Evolutionary conservation across 2,797 vertebrate species (phyloP).

Genomic region (Pseudotriccus pelzelni): DNA sequence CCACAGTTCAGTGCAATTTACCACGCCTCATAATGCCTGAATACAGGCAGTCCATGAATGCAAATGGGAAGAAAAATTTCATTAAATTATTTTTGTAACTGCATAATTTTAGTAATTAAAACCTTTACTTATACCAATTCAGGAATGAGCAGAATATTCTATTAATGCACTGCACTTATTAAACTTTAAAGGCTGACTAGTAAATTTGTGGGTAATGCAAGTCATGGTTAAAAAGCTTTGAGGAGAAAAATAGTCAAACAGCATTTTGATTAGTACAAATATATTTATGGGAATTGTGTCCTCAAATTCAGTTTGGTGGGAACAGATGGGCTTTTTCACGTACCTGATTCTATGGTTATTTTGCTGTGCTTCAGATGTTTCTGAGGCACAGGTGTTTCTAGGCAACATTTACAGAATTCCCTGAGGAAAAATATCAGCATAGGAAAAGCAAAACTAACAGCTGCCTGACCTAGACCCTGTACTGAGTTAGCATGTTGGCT

Average conservation of each 20-base stretch:
- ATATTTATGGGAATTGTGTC: conserved; percentile 31
- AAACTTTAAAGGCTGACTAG: conserved; percentile 60
- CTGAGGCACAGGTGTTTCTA: conserved; percentile 44
- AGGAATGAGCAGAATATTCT: conserved; percentile 45
- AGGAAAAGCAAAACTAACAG: conserved; percentile 18
- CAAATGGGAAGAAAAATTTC: conserved; percentile 64
- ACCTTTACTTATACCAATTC: conserved; percentile 57
- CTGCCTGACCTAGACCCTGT: not conserved
- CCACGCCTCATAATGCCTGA: not conserved
- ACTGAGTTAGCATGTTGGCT: not conserved
- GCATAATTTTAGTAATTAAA: conserved; percentile 75
- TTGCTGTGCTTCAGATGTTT: conserved; percentile 13
- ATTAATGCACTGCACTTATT: conserved; percentile 42
- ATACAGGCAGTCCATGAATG: conserved; percentile 43
- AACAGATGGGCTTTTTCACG: not conserved
- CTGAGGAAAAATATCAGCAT: not conserved
- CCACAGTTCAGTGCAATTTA: conserved; percentile 10
- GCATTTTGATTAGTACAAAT: conserved; percentile 58
- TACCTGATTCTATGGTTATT: not conserved
- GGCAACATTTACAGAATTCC: conserved; percentile 41
- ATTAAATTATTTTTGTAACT: conserved; percentile 67
- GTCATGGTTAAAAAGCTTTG: conserved; percentile 3
- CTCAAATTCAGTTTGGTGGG: not conserved
- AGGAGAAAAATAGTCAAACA: not conserved
- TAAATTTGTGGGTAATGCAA: conserved; percentile 45